Base-by-base conservation (phyloP, 2,888 invertebrate species). In the Phlogophora meticulosa region DNA sequence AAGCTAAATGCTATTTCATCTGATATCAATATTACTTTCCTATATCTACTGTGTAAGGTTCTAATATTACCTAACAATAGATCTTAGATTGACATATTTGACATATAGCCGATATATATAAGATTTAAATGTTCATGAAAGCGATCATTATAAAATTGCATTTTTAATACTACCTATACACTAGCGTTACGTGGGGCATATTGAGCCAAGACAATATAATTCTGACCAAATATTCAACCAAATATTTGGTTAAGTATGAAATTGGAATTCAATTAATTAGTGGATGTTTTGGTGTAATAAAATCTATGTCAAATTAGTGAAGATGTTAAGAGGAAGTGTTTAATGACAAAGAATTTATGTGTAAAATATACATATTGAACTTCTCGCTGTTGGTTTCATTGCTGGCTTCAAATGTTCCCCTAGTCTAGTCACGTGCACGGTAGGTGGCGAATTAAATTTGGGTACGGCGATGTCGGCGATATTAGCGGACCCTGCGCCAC, bases 311-410 rank as follows among this genome's bases (percentile, higher is more conserved):
- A 92, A 92, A 93, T 92, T 92, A 93, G 91, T 87, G 61, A 90
- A 86, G 87, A 88, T 86, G 88, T 89, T 90, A 88, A 85, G 83
- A 88, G 72, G 82, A 87, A 87, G 90, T 93, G 93, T 94, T 94
- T 93, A 90, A 90, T 90, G 88, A 94, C 91, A 93, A 94, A 92
- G 91, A 93, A 93, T 93, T 93, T 92, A 93, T 88, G 89, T 91
- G 90, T 89, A 91, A 89, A 89, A 89, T 85, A 88, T 84, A 89
- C 83, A 81, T 86, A 87, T 86, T 85, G 82, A 87, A 88, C 81
- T 81, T 81, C 72, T 79, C 51, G 45, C 5, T 64, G 36, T 76
- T 81, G 62, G 74, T 85, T 80, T 86, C 66, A 83, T 80, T 81
- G 48, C 7, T 57, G 11, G 15, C 34, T 36, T 53, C 15, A 38